Evolutionary conservation across 2,797 vertebrate genomes (phyloP).

Genomic region (Enteromius thamalakanensis): DNA sequence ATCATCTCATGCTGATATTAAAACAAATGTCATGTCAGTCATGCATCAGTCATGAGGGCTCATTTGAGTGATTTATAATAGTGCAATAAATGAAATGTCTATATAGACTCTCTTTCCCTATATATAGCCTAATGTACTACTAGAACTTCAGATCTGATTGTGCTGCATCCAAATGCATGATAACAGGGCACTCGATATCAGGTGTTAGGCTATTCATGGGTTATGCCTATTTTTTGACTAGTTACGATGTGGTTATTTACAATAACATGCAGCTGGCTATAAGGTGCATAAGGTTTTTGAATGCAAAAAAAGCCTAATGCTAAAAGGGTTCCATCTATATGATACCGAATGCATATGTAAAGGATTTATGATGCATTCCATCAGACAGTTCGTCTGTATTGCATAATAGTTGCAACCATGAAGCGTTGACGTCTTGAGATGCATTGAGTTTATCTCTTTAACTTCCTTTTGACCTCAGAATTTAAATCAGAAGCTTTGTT

Average conservation of each 20-base stretch:
- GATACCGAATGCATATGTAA: background rate
- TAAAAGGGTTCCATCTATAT: background rate
- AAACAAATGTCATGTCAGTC: background rate
- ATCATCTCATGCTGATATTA: background rate
- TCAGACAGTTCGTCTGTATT: background rate
- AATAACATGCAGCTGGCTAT: background rate
- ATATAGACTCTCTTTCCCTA: too few species aligned
- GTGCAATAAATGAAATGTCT: background rate
- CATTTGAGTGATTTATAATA: background rate
- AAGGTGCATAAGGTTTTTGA: background rate
- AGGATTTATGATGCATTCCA: background rate
- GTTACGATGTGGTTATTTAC: background rate
- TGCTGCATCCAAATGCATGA: background rate
- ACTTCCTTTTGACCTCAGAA: background rate
- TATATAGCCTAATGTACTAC: background rate
- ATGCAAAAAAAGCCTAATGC: background rate
- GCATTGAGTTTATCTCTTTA: background rate
- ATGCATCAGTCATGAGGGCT: background rate
- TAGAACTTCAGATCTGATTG: background rate
- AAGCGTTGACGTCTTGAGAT: background rate
- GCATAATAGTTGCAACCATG: conserved; percentile 3
- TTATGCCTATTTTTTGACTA: background rate
- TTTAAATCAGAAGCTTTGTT: conserved; percentile 7
- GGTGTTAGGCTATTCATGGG: background rate
- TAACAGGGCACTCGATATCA: background rate